phyloP scores from a whole-genome alignment of 2,797 vertebrate genomes.

The Thalassophryne amazonica region DNA sequence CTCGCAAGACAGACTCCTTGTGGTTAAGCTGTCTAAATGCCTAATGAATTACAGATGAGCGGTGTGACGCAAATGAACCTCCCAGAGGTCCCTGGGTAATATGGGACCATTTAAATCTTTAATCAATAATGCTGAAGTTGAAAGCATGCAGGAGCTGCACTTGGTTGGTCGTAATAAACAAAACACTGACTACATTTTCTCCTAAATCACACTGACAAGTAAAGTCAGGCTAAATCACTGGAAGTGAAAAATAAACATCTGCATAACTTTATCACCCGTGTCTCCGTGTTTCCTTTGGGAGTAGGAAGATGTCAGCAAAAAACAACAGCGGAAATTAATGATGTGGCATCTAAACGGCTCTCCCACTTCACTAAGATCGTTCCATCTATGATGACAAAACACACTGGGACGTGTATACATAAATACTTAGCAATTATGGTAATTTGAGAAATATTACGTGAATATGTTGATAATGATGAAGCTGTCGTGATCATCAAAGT shows the following conservation, averaged over 20 bases:
- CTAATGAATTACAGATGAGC: conserved; percentile 99
- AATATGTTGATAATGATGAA: too few species aligned
- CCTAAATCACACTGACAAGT: conserved; percentile 93
- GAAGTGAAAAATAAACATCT: conserved; percentile 92
- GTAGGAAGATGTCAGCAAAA: conserved; percentile 29
- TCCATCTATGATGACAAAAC: conserved; percentile 22
- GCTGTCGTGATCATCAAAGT: too few species aligned
- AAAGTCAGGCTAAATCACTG: conserved; percentile 97
- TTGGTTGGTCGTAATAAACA: conserved; percentile 99
- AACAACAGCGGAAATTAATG: conserved; percentile 37
- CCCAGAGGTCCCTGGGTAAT: conserved; percentile 95
- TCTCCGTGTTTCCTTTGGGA: conserved; percentile 83
- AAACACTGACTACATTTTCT: conserved; percentile 81
- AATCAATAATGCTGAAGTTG: conserved; percentile 99
- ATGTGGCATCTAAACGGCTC: conserved; percentile 37
- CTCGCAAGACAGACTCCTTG: conserved; percentile 92
- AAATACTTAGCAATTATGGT: conserved; percentile 7
- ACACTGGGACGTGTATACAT: not conserved
- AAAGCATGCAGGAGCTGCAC: conserved; percentile 93
- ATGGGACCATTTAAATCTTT: conserved; percentile 98
- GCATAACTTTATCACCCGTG: conserved; percentile 91
- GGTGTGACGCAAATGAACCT: conserved; percentile 98
- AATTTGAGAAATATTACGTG: too few species aligned
- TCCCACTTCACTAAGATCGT: conserved; percentile 1
- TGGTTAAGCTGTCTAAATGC: conserved; percentile 93